Conservation (phyloP, 2,113 vertebrate species). For the Leptodactylus fuscus region DNA sequence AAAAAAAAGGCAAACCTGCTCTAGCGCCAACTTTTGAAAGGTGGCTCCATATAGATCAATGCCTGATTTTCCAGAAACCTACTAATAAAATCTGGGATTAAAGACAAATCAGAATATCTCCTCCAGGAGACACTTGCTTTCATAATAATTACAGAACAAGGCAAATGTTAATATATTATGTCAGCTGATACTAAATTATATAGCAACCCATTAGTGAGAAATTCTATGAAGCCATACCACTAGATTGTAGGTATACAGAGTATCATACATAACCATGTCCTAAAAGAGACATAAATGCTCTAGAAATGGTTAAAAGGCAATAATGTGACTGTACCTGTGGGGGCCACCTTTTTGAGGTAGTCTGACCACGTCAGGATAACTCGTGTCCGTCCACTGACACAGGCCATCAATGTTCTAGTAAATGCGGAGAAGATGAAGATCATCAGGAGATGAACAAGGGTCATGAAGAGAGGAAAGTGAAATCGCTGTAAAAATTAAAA, state of each 20-base stretch:
- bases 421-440: slow-evolving; percentile 84
- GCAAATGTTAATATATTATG: too few species aligned
- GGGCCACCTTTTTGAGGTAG: slow-evolving; percentile 84
- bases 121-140: too few species aligned
- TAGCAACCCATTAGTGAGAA: not conserved
- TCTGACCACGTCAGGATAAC: slow-evolving; percentile 82
- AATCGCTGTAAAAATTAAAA: slow-evolving; percentile 75
- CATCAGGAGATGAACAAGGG: slow-evolving; percentile 85
- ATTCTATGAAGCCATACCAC: too few species aligned
- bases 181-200: not conserved
- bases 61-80: too few species aligned
- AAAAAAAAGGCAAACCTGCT: too few species aligned
- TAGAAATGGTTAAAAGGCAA: not conserved
- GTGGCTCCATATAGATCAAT: too few species aligned
- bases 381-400: slow-evolving; percentile 78
- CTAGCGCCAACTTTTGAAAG: too few species aligned
- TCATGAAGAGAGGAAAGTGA: slow-evolving; percentile 93
- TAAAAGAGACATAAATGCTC: not conserved
- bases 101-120: too few species aligned
- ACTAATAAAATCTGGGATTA: too few species aligned
- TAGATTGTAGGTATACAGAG: not conserved
- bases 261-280: not conserved
- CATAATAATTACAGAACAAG: too few species aligned
- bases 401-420: slow-evolving; percentile 72
- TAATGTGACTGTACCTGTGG: slow-evolving; percentile 78